phyloP scores from a whole-genome alignment of 2,797 vertebrate genomes.

The Xenops minutus region DNA sequence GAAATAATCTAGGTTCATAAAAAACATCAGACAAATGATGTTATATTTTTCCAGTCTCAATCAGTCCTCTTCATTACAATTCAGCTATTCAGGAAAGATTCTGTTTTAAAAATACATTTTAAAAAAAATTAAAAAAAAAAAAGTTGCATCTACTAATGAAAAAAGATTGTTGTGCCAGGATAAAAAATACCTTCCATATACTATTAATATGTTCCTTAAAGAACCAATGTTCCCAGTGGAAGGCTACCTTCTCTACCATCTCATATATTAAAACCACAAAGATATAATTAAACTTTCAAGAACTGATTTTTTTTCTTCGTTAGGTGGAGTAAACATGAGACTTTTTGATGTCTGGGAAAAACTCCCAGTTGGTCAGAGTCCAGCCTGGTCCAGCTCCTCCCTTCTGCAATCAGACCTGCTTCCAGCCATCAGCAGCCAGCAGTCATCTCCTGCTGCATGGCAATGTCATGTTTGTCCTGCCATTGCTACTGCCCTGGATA shows the following conservation, averaged over 20 bases:
- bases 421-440: background rate
- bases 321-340: background rate
- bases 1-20: background rate
- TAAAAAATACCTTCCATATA: background rate
- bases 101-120: background rate
- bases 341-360: background rate
- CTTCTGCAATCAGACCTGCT: background rate
- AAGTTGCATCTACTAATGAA: background rate
- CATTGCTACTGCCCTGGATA: background rate
- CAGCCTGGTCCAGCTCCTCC: background rate
- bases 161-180: background rate
- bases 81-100: background rate
- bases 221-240: background rate
- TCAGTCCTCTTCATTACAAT: background rate
- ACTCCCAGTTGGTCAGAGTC: background rate
- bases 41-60: background rate
- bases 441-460: background rate
- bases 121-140: background rate
- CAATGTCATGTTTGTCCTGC: background rate
- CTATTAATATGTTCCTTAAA: background rate
- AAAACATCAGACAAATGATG: background rate
- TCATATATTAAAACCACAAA: background rate
- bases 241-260: background rate
- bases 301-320: background rate
- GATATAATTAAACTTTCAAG: background rate